Base-by-base conservation (phyloP, 2,888 invertebrate genomes). In the Cephus runcator region DNA sequence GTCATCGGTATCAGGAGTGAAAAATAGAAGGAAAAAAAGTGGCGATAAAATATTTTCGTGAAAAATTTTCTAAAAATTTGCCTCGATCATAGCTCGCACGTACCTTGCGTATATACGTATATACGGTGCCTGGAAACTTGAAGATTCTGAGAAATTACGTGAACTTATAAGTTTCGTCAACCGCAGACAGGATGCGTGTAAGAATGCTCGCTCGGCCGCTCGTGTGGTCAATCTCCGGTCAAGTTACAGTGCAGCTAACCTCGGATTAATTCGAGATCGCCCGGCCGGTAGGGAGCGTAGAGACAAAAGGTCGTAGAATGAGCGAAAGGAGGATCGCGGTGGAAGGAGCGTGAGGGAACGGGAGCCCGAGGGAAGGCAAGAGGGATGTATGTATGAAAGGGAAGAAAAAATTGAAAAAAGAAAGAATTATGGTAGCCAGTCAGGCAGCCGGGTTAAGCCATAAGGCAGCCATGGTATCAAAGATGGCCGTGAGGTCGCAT, bases 101-200 rank as follows among this genome's bases (percentile, higher is more conserved):
- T 36, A 40, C 15, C 15, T 12, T 40, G 12, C 15, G 15, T 40
- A 12, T 40, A 4, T 40, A 4, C 1, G 1, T 40, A 40, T 40
- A 40, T 40, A 15, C 4, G 4, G 12, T 40, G 40, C 4, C 15
- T 40, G 15, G 40, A 15, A 40, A 40, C 1, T 40, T 15, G 40
- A 40, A 15, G 40, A 81, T 90, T 90, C 90, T 86, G 78, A 83
- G 90, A 90, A 90, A 87, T 89, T 88, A 88, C 89, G 89, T 89
- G 90, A 87, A 89, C 85, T 87, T 86, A 88, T 87, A 89, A 87
- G 88, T 90, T 90, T 90, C 89, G 90, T 90, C 89, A 90, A 90
- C 89, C 88, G 88, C 89, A 90, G 89, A 88, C 88, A 89, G 88
- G 88, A 88, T 89, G 90, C 88, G 90, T 88, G 89, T 86, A 88